Evolutionary conservation across 2,888 invertebrate genomes (phyloP).

Genomic region (Rhopalosiphum nymphaeae): DNA sequence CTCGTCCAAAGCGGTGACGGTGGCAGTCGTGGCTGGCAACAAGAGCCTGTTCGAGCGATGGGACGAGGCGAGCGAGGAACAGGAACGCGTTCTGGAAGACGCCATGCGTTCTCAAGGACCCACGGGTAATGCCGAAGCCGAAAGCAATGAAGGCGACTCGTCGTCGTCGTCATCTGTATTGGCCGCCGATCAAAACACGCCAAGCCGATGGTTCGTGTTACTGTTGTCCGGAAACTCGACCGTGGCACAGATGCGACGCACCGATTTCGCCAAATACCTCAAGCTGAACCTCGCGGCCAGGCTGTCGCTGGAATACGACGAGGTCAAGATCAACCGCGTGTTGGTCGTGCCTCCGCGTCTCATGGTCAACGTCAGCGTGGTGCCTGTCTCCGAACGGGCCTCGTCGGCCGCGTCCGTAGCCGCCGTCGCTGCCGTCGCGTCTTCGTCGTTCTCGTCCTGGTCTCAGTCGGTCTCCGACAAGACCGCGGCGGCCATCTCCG

Average conservation of each 20-base stretch:
- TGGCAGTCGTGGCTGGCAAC: conserved; percentile 51
- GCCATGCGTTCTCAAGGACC: conserved; percentile 67
- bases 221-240: conserved; percentile 69
- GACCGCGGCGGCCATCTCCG: conserved; percentile 69
- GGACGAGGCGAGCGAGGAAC: conserved; percentile 69
- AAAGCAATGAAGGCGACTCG: not conserved
- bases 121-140: not conserved
- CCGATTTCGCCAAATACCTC: conserved; percentile 69
- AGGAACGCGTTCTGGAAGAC: conserved; percentile 68
- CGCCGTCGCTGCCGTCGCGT: conserved; percentile 67
- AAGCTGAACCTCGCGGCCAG: conserved; percentile 69
- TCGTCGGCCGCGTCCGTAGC: conserved; percentile 65
- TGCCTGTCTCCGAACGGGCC: conserved; percentile 67
- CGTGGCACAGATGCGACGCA: conserved; percentile 69
- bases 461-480: conserved; percentile 68
- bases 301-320: conserved; percentile 69
- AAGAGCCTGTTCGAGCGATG: conserved; percentile 68
- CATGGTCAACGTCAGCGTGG: conserved; percentile 69
- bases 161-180: conserved; percentile 65
- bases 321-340: conserved; percentile 69
- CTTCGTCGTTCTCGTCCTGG: conserved; percentile 68
- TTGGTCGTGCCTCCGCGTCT: conserved; percentile 69
- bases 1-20: conserved; percentile 31
- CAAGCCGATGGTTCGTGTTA: conserved; percentile 69
- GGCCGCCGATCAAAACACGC: conserved; percentile 66